phyloP scores from a whole-genome alignment of 2,888 invertebrate species.

The Cynaeus angustus region DNA sequence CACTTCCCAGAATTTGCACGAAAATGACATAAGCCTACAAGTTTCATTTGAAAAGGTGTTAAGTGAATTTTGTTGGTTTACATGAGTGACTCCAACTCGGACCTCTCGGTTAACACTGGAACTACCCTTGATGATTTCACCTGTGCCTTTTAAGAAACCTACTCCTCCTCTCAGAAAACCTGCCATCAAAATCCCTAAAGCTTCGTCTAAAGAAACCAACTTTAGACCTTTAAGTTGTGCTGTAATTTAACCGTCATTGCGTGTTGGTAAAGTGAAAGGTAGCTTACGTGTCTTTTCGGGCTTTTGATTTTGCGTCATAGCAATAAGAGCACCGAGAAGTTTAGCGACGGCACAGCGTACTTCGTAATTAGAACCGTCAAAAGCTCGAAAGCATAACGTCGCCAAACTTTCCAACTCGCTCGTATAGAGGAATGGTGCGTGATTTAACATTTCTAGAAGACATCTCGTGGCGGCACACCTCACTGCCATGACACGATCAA shows the following conservation, averaged over 20 bases:
- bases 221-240: constrained; percentile 75
- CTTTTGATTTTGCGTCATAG: constrained; percentile 85
- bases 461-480: constrained; percentile 95
- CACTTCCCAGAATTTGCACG: constrained; percentile 93
- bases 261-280: neutral
- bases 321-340: constrained; percentile 90
- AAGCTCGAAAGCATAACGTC: constrained; percentile 92
- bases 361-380: constrained; percentile 94
- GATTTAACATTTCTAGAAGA: constrained; percentile 90
- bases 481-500: constrained; percentile 94
- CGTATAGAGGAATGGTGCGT: constrained; percentile 89
- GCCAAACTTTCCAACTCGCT: constrained; percentile 94
- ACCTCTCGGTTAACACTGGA: constrained; percentile 96
- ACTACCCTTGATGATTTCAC: constrained; percentile 96
- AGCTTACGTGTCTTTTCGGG: constrained; percentile 71
- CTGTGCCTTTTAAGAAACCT: constrained; percentile 93
- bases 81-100: constrained; percentile 97
- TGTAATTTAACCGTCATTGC: constrained; percentile 39
- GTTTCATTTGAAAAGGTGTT: constrained; percentile 35
- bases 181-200: constrained; percentile 90
- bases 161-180: constrained; percentile 96
- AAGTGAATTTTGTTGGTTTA: constrained; percentile 65
- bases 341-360: constrained; percentile 94
- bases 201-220: constrained; percentile 90
- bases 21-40: constrained; percentile 95